Percentiles rank a stretch among this genome's conserved stretches.
phyloP scores from a whole-genome alignment of 23 tunicate species.

The Botrylloides violaceus region DNA sequence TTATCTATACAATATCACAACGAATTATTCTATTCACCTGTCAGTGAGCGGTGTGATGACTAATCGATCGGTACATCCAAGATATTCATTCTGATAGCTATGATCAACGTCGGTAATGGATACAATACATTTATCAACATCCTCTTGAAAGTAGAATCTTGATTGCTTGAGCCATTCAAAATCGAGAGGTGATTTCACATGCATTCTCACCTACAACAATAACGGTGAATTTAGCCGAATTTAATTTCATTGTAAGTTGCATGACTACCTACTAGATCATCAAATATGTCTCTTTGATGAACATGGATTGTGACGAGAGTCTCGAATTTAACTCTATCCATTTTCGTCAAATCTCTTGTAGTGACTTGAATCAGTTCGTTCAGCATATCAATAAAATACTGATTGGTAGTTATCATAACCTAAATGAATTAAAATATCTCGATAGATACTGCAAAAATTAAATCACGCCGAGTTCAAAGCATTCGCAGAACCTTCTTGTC shows the following conservation, averaged over 20 bases:
- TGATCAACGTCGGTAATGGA: conserved; percentile 94
- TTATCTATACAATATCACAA: neutral
- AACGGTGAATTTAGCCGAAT: neutral
- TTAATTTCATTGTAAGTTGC: neutral
- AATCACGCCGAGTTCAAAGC: neutral
- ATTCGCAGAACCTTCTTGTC: conserved; percentile 80
- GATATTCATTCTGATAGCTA: conserved; percentile 85
- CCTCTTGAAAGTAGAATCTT: conserved; percentile 93
- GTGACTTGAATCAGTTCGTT: conserved; percentile 86
- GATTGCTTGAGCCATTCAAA: conserved; percentile 97
- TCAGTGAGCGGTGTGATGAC: conserved; percentile 96
- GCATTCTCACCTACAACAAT: conserved; percentile 66
- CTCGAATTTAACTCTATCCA: conserved; percentile 89
- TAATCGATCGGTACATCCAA: conserved; percentile 91
- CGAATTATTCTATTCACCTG: conserved; percentile 35
- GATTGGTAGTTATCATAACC: conserved; percentile 86
- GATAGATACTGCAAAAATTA: neutral
- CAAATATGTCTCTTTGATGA: conserved; percentile 96
- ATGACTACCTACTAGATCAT: conserved; percentile 53
- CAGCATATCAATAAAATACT: conserved; percentile 77
- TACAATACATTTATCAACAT: conserved; percentile 78
- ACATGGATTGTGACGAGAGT: conserved; percentile 97
- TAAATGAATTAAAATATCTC: neutral
- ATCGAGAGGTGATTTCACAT: conserved; percentile 61
- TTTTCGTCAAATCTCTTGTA: conserved; percentile 86